phyloP scores from a whole-genome alignment of 2,888 invertebrate species.

The Synanthedon myopaeformis region DNA sequence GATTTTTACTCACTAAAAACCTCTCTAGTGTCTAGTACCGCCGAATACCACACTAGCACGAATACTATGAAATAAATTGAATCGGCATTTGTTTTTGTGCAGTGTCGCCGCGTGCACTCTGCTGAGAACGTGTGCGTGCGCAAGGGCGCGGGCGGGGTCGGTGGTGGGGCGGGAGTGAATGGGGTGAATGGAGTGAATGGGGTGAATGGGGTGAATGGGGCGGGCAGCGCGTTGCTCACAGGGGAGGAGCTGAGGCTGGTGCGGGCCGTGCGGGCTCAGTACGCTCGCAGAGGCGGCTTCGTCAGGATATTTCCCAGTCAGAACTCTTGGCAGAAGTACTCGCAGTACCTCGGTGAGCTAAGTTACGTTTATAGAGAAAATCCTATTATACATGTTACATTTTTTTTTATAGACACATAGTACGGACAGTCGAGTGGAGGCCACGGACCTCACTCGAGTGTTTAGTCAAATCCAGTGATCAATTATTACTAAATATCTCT shows the following conservation, averaged over 20 bases:
- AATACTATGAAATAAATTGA: no score
- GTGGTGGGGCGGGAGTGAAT: slow-evolving; percentile 36
- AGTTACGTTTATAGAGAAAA: background rate
- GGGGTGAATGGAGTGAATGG: slow-evolving; percentile 16
- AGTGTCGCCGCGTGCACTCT: slow-evolving; percentile 80
- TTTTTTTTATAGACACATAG: background rate
- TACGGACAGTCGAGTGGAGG: no score
- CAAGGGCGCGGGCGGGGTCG: slow-evolving; percentile 20
- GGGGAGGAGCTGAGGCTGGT: slow-evolving; percentile 84
- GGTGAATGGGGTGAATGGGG: slow-evolving; percentile 5
- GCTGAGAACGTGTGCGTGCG: slow-evolving; percentile 73
- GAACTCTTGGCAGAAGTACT: slow-evolving; percentile 88
- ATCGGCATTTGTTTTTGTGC: slow-evolving; percentile 6
- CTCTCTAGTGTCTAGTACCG: no score
- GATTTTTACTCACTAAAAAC: no score
- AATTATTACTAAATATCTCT: no score
- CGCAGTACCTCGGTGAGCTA: slow-evolving; percentile 76
- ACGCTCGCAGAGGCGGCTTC: slow-evolving; percentile 87
- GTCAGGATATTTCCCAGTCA: slow-evolving; percentile 91
- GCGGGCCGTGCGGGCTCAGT: slow-evolving; percentile 80
- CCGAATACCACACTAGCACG: no score
- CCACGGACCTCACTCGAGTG: no score
- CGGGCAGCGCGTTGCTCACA: slow-evolving; percentile 55
- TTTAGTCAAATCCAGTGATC: no score
- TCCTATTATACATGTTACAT: no score